These are phyloP conservation scores for Entomobrya multifasciata DNA, from an alignment of 2,888 invertebrate genomes.

Conservation along the genomic window DNA sequence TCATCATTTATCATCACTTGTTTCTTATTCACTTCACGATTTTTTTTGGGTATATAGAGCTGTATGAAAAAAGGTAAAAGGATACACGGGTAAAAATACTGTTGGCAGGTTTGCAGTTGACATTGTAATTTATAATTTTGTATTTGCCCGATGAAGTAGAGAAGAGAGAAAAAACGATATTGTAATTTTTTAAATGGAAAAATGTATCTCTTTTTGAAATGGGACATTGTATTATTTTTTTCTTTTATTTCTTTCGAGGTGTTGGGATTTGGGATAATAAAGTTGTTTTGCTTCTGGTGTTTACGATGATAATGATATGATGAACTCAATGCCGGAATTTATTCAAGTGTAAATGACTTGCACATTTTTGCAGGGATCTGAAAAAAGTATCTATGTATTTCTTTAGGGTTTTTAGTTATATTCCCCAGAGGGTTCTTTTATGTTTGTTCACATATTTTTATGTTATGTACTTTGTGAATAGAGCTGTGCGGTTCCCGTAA, in stretches of 20 bases:
- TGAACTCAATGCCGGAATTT: constrained; percentile 30
- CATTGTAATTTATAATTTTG: constrained; percentile 66
- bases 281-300: constrained; percentile 55
- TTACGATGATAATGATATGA: constrained; percentile 1
- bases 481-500: constrained; percentile 64
- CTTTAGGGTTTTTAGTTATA: constrained; percentile 37
- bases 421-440: constrained; percentile 27
- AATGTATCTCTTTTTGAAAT: too few relatives aligned
- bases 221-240: not conserved
- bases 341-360: constrained; percentile 40
- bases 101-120: constrained; percentile 34
- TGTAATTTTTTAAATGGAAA: too few relatives aligned
- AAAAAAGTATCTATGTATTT: constrained; percentile 11
- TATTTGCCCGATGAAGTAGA: constrained; percentile 41
- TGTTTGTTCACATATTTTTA: constrained; percentile 17
- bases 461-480: too few relatives aligned
- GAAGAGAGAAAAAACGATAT: not conserved
- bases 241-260: constrained; percentile 10
- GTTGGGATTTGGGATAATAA: constrained; percentile 45
- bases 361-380: constrained; percentile 31
- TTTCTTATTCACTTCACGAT: constrained; percentile 37
- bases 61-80: not conserved
- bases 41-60: constrained; percentile 32
- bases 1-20: constrained; percentile 55
- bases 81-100: constrained; percentile 16